Base-by-base conservation (phyloP, 2,888 invertebrate species). In the Acanthosepion pharaonis region DNA sequence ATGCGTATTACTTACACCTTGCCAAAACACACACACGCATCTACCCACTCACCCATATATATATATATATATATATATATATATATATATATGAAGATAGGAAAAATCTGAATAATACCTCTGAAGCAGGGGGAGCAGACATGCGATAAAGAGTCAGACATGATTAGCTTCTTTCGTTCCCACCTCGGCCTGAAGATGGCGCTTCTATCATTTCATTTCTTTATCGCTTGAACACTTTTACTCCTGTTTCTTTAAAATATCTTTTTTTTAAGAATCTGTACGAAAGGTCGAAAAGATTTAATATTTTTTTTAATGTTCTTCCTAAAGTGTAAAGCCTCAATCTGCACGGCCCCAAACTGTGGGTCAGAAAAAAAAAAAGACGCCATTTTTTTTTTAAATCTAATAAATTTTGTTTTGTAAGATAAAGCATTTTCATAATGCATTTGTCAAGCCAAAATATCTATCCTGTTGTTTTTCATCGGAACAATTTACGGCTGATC, bases 41-140 rank as follows among this genome's bases (percentile, higher is more conserved):
- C 9, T 28, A 78, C 28, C 5, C 8, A 6, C 6, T 1, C n/a
- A 78, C n/a, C 8, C n/a, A 9, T 78, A 78, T 78, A 78, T 78
- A 78, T 78, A n/a, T 78, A n/a, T n/a, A 78, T 78, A n/a, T 78
- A 78, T 78, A n/a, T n/a, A n/a, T 78, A n/a, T 78, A 78, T 78
- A 78, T 78, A 78, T 78, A 23, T 23, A 59, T 59, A 23, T 59
- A 59, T 15, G 1, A 23, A 59, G 59, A 59, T 20, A 59, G 23
- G 5, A 33, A n/a, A 78, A 78, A 78, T 33, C 78, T 78, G 78
- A 78, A n/a, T 15, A 78, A n/a, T 78, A 78, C 9, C 8, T 78
- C 28, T 78, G n/a, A 78, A 8, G 9, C 78, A n/a, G 33, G 78
- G 78, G 23, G 18, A 23, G 78, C 11, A 33, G 78, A 78, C 15